Conservation (phyloP, 1,140 invertebrate genomes). For the Spodoptera litura region DNA sequence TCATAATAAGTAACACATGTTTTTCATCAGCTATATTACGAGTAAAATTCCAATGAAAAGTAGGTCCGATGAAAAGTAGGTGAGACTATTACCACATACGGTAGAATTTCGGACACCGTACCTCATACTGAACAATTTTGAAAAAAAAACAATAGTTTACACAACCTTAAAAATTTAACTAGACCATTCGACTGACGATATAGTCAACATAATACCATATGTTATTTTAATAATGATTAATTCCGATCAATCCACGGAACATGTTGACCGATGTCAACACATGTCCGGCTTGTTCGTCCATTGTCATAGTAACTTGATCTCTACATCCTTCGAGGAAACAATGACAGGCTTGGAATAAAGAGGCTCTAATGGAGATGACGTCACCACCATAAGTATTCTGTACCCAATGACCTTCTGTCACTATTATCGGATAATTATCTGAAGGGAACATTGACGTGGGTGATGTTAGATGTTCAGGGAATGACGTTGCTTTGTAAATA, state of each 20-base stretch:
- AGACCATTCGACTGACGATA: no score
- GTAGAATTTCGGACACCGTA: no score
- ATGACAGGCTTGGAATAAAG: neutral
- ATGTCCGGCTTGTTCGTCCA: neutral
- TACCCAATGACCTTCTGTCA: neutral
- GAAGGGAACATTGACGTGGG: neutral
- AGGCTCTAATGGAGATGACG: slow-evolving; percentile 3
- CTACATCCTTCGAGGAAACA: neutral
- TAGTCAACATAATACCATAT: no score
- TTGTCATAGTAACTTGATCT: neutral
- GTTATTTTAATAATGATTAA: neutral
- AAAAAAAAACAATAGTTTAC: no score
- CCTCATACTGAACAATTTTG: no score
- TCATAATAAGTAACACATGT: no score
- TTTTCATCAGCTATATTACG: no score
- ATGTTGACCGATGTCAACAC: neutral
- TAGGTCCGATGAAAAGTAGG: no score
- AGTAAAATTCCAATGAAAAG: no score
- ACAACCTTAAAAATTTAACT: no score
- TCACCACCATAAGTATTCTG: neutral
- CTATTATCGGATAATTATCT: neutral
- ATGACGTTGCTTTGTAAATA: no score
- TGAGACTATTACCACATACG: no score
- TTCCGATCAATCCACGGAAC: neutral
- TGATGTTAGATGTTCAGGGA: neutral